Base-by-base conservation (phyloP, 2,797 vertebrate species). In the Myiotriccus ornatus region DNA sequence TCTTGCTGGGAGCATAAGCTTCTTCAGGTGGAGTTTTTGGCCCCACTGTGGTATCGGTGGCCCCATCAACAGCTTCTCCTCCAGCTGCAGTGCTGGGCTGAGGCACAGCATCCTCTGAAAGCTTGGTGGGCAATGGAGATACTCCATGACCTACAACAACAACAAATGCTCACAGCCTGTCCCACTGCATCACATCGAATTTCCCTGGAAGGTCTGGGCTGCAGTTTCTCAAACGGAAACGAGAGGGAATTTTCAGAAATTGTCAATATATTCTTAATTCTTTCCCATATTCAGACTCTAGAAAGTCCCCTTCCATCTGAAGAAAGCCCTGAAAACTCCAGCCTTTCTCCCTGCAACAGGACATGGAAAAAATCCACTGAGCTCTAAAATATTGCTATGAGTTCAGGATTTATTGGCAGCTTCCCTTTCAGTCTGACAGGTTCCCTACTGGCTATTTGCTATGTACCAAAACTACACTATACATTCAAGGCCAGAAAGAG, bases 1-100 rank as follows among this genome's bases (percentile, higher is more conserved):
- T 97, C 81, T 84, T 97, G 89, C 97, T 98, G 84, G 74, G 59
- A 83, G 46, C 2, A 1, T 16, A 83, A 56, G 18, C 62, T 64
- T 96, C 95, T 85, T 92, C 83, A 0, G 56, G 62, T 37, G 87
- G 46, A 85, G 59, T n/a, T 91, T 87, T 78, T 46, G 75, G 57
- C 21, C 32, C 43, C 25, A 41, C 47, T 70, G 53, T 37, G 28
- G 43, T 24, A 50, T 74, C 10, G 3, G 64, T 15, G 23, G 87
- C 56, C 9, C 44, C 65, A 81, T 64, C 67, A 39, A 67, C 18
- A 87, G 59, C 50, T 75, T 93, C 90, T 87, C 32, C 84, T 76
- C 53, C 75, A 43, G 62, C 10, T 10, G 47, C 68, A 41, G 46
- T 12, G 74, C 70, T 79, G 59, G 71, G 76, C 17, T 69, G 88